Evolutionary conservation across 2,797 vertebrate genomes (phyloP).

Genomic region (Phyllotis vaccarum): DNA sequence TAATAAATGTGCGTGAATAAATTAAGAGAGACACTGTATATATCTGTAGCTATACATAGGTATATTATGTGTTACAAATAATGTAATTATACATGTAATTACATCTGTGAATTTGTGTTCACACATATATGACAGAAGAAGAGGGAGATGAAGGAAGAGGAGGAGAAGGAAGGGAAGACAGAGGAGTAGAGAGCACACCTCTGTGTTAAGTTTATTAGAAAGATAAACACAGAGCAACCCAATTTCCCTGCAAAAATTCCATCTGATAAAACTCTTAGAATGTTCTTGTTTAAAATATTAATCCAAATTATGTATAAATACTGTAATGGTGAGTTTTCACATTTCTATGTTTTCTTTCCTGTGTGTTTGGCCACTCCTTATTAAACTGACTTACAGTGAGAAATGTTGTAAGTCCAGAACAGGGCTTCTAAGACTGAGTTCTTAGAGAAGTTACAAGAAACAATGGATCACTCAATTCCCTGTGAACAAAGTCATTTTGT

Average conservation of each 20-base stretch:
- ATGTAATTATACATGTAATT: background rate
- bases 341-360: background rate
- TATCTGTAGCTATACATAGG: too few relatives aligned
- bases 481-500: background rate
- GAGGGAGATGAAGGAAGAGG: background rate
- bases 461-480: background rate
- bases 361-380: background rate
- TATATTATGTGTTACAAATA: background rate
- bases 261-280: background rate
- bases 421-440: background rate
- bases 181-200: background rate
- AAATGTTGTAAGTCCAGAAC: background rate
- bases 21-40: background rate
- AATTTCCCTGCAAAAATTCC: background rate
- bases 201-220: background rate
- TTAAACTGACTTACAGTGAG: background rate
- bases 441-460: background rate
- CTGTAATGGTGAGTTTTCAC: background rate
- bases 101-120: background rate
- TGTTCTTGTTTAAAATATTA: background rate
- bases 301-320: too few relatives aligned
- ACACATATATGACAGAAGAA: background rate
- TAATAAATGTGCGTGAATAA: background rate
- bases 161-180: background rate
- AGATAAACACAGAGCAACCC: background rate